Evolutionary conservation across 2,113 vertebrate genomes (phyloP).

Genomic region (Ia io): DNA sequence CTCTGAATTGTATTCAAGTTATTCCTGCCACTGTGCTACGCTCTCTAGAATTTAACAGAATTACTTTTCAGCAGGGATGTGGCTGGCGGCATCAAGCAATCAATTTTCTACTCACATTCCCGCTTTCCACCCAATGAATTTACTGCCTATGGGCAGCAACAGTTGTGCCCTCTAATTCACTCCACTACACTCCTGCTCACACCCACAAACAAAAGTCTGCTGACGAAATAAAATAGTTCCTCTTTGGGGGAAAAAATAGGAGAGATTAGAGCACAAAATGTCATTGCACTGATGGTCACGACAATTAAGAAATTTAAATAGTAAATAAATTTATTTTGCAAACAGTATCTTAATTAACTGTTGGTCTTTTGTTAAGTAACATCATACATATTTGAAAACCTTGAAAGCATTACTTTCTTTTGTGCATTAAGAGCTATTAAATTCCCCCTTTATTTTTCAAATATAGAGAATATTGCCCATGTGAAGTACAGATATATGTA

Average conservation of each 20-base stretch:
- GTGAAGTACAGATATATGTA: background rate
- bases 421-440: background rate
- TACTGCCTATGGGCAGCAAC: conserved; percentile 29
- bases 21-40: background rate
- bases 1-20: conserved; percentile 33
- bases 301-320: conserved; percentile 23
- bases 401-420: background rate
- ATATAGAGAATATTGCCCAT: background rate
- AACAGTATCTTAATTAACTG: background rate
- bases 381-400: background rate
- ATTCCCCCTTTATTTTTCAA: background rate
- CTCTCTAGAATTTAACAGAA: conserved; percentile 33
- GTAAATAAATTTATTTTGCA: conserved; percentile 2
- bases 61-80: conserved; percentile 9
- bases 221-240: conserved; percentile 37
- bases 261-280: background rate
- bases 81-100: background rate
- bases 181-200: background rate
- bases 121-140: conserved; percentile 58
- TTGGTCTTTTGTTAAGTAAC: background rate
- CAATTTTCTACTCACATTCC: conserved; percentile 54
- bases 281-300: background rate
- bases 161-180: conserved; percentile 56
- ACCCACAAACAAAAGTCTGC: conserved; percentile 22
- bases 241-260: background rate